These are phyloP conservation scores for Machimus rusticus DNA, from an alignment of 2,888 invertebrate species.

Conservation along the genomic window DNA sequence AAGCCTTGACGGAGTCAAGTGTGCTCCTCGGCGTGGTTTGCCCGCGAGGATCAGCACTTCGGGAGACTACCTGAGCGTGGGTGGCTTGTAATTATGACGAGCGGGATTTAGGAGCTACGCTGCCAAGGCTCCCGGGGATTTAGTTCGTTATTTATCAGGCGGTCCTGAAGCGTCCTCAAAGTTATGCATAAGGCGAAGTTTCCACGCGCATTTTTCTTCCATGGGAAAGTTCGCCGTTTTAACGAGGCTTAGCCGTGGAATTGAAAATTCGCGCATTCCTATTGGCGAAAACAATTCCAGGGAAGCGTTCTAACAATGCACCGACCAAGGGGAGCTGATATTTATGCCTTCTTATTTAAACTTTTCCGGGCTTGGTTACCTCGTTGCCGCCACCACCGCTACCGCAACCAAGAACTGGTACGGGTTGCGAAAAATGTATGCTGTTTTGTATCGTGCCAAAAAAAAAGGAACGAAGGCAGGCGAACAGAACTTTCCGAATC, in stretches of 20 bases:
- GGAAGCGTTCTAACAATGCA: not conserved
- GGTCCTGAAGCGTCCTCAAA: not conserved
- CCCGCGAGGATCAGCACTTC: not conserved
- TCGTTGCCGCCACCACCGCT: not conserved
- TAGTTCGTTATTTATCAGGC: not conserved
- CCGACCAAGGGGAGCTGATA: not conserved
- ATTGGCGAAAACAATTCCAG: not conserved
- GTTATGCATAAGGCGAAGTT: not conserved
- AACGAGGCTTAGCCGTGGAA: not conserved
- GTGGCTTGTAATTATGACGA: not conserved
- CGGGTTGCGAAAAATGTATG: conserved; percentile 4
- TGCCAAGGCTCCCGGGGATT: not conserved
- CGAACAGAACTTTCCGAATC: not conserved
- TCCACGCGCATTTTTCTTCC: not conserved
- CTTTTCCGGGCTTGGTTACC: not conserved
- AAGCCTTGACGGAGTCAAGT: not conserved
- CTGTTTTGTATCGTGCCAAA: not conserved
- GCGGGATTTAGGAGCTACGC: not conserved
- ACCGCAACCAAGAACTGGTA: not conserved
- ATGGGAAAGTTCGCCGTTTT: not conserved
- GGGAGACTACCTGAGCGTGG: not conserved
- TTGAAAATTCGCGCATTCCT: not conserved
- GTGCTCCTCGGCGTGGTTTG: not conserved
- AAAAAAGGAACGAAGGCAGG: not conserved
- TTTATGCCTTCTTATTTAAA: not conserved